phyloP scores from a whole-genome alignment of 2,888 invertebrate species.

The Drosophila cyrtoloma region DNA sequence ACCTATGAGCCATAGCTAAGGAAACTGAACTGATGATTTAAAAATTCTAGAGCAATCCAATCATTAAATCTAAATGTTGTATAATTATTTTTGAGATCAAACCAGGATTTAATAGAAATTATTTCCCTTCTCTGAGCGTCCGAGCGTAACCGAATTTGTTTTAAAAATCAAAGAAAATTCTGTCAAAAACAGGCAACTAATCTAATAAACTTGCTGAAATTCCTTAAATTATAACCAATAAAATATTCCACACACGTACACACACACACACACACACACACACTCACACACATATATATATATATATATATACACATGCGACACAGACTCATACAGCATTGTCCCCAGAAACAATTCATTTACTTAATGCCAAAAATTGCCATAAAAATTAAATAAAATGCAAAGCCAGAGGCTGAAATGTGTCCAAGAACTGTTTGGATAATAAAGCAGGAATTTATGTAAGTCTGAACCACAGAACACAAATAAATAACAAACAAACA shows the following conservation, averaged over 20 bases:
- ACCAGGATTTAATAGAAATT: not conserved
- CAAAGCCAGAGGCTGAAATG: conserved; percentile 16
- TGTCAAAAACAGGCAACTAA: not conserved
- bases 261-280: conserved; percentile 15
- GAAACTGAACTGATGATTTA: not conserved
- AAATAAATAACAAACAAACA: conserved; percentile 44
- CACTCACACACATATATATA: conserved; percentile 3
- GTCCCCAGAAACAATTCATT: conserved; percentile 40
- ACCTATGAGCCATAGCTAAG: not conserved
- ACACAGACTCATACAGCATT: not conserved
- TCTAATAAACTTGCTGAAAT: not conserved
- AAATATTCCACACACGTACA: conserved; percentile 8
- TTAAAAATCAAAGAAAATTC: not conserved
- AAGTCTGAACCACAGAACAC: conserved; percentile 48
- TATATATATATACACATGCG: too few species aligned
- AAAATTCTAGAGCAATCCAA: too few species aligned
- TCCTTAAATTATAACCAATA: not conserved
- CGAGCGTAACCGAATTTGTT: not conserved
- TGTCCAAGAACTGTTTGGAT: conserved; percentile 24
- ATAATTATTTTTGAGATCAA: not conserved
- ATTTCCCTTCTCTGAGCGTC: not conserved
- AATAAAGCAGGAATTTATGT: conserved; percentile 53
- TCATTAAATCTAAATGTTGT: not conserved
- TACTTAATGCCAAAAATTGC: conserved; percentile 20
- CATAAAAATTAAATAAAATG: conserved; percentile 37